Conservation (phyloP, 1,140 invertebrate genomes). For the Elymnias hypermnestra region DNA sequence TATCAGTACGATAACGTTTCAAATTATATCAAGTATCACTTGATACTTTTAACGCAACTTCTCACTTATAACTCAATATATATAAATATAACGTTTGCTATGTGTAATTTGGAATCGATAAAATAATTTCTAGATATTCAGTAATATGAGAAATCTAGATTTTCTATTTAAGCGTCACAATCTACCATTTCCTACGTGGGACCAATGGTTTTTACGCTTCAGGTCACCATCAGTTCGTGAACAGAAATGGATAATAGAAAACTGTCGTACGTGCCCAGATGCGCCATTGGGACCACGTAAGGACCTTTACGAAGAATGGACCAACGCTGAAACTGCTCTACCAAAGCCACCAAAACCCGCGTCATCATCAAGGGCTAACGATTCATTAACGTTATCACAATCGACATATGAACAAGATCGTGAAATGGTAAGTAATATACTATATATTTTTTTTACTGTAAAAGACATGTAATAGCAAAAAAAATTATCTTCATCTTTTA, state of each 20-base stretch:
- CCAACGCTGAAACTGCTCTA: slow-evolving; percentile 14
- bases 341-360: slow-evolving; percentile 1
- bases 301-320: slow-evolving; percentile 75
- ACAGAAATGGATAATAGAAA: slow-evolving; percentile 73
- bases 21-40: no score
- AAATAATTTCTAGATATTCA: no score
- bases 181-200: no score
- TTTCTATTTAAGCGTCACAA: no score
- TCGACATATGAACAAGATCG: slow-evolving; percentile 1
- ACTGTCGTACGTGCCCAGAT: slow-evolving; percentile 69
- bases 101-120: no score
- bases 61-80: no score
- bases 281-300: slow-evolving; percentile 53
- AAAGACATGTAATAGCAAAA: neutral
- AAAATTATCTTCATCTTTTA: no score
- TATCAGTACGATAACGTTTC: no score
- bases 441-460: neutral
- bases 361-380: slow-evolving; percentile 3
- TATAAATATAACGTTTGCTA: no score
- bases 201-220: no score
- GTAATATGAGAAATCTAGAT: no score
- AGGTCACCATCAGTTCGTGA: slow-evolving; percentile 53
- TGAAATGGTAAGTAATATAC: slow-evolving; percentile 8
- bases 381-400: neutral
- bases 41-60: no score